Evolutionary conservation across 64 coral and sea anemone genomes (phyloP).

Genomic region (Pocillopora damicornis): DNA sequence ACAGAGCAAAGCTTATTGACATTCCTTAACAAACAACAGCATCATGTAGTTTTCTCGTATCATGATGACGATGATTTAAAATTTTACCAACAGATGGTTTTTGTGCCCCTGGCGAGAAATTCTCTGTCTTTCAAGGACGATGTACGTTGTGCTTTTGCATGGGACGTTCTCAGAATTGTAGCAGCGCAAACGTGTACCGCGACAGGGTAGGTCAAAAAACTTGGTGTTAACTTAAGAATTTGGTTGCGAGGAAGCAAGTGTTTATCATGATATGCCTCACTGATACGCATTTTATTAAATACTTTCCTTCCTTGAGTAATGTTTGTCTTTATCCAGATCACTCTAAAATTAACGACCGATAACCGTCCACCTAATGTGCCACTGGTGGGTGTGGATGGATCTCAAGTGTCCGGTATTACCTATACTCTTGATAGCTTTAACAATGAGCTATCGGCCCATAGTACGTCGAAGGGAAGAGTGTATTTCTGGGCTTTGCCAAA

Average conservation of each 20-base stretch:
- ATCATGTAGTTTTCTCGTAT: not conserved
- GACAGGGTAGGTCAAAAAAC: not conserved
- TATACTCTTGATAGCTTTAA: not conserved
- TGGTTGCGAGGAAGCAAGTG: no score
- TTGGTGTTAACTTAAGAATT: not conserved
- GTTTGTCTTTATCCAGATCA: not conserved
- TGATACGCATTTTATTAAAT: not conserved
- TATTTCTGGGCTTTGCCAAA: constrained; percentile 55
- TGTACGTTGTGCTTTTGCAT: constrained; percentile 7
- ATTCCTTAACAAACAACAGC: no score
- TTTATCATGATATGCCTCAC: no score
- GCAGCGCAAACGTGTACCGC: not conserved
- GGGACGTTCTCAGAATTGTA: constrained; percentile 22
- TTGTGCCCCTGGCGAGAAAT: constrained; percentile 12
- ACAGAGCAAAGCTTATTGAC: no score
- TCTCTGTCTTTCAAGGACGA: not conserved
- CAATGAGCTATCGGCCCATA: not conserved
- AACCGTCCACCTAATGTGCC: not conserved
- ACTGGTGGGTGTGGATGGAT: not conserved
- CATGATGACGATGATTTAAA: not conserved
- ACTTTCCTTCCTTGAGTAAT: not conserved
- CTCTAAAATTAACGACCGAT: not conserved
- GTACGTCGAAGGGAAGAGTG: not conserved
- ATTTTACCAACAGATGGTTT: constrained; percentile 4
- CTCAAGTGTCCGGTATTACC: not conserved